These are phyloP conservation scores for Melanotaenia nigrans DNA, from an alignment of 2,797 vertebrate species.

Conservation along the genomic window DNA sequence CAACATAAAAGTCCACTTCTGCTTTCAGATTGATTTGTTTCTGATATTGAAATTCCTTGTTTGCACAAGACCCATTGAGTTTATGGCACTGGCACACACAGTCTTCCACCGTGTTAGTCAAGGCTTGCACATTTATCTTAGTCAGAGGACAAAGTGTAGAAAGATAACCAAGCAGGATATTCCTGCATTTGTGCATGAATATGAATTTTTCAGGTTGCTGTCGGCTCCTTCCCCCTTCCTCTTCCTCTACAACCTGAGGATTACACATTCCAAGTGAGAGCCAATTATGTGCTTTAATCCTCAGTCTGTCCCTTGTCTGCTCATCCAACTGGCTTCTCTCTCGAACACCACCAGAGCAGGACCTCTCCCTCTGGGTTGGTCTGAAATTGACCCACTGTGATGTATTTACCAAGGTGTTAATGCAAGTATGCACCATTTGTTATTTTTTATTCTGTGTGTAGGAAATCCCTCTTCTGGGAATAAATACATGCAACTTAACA, in stretches of 20 bases:
- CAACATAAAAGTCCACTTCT: not conserved
- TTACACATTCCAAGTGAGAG: conserved; percentile 66
- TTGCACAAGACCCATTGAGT: conserved; percentile 24
- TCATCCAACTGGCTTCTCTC: conserved; percentile 42
- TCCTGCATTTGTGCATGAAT: conserved; percentile 7
- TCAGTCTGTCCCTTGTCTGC: conserved; percentile 31
- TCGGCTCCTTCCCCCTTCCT: conserved; percentile 18
- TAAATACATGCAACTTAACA: too few species aligned
- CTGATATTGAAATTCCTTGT: not conserved
- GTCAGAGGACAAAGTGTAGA: conserved; percentile 4
- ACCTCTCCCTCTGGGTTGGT: conserved; percentile 6
- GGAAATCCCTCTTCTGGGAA: not conserved
- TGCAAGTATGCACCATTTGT: not conserved
- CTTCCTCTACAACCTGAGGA: conserved; percentile 56
- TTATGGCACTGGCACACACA: conserved; percentile 3
- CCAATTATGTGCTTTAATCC: conserved; percentile 74
- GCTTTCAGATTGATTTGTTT: not conserved
- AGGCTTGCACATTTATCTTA: not conserved
- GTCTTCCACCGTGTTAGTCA: not conserved
- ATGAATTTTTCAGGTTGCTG: conserved; percentile 14
- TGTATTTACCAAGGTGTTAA: not conserved
- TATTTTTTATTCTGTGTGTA: not conserved
- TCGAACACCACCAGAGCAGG: conserved; percentile 20
- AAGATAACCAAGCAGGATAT: not conserved
- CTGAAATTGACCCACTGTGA: conserved; percentile 6